phyloP scores from a whole-genome alignment of 2,888 invertebrate species.

The Acronicta psi region DNA sequence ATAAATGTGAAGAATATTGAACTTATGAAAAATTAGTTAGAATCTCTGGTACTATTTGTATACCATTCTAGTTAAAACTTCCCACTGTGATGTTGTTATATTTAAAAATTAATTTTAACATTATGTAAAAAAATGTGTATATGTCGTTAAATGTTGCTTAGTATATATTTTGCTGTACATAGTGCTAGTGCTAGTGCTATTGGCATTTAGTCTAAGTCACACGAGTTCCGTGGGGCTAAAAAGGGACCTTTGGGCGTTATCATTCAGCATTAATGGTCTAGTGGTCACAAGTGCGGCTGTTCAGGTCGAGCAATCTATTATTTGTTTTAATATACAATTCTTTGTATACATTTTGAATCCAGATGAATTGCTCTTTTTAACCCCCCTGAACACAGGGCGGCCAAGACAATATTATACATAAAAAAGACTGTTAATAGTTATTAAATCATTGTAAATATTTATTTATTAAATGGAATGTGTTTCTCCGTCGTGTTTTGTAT shows the following conservation, averaged over 20 bases:
- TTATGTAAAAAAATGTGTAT: too few relatives aligned
- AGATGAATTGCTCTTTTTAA: too few relatives aligned
- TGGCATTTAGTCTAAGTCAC: constrained; percentile 18
- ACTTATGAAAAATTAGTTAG: constrained; percentile 82
- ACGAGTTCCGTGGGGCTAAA: neutral
- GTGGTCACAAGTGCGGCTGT: too few relatives aligned
- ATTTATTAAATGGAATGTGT: constrained; percentile 58
- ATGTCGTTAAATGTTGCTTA: constrained; percentile 27
- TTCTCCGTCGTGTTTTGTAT: constrained; percentile 66
- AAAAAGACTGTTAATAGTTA: constrained; percentile 52
- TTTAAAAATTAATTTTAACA: too few relatives aligned
- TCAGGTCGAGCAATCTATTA: too few relatives aligned
- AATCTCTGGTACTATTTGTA: neutral
- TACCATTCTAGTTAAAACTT: constrained; percentile 16
- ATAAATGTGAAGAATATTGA: constrained; percentile 87
- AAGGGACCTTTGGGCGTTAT: too few relatives aligned
- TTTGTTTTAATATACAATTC: too few relatives aligned
- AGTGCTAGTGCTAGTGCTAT: constrained; percentile 12
- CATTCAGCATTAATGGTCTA: too few relatives aligned
- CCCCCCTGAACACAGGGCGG: neutral
- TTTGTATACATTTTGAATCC: too few relatives aligned
- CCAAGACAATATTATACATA: constrained; percentile 11
- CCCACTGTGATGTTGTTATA: constrained; percentile 39
- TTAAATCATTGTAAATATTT: constrained; percentile 37
- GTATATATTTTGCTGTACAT: constrained; percentile 14